These are phyloP conservation scores for Oligia fasciuncula DNA, from an alignment of 2,888 invertebrate genomes.

Conservation along the genomic window DNA sequence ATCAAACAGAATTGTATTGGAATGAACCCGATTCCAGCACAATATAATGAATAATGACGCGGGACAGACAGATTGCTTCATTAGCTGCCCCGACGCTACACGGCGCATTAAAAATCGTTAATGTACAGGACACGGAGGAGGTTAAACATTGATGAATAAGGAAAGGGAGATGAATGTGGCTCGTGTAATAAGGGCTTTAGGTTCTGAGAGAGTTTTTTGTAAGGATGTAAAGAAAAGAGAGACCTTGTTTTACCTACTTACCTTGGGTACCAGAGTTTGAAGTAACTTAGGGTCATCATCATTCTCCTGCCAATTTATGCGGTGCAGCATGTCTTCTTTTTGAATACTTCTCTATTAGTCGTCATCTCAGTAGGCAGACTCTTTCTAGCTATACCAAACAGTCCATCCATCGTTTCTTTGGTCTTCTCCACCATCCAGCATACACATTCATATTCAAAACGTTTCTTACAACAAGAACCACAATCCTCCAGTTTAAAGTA, in stretches of 20 bases:
- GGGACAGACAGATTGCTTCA: constrained; percentile 68
- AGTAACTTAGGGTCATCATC: not conserved
- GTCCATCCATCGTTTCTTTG: not conserved
- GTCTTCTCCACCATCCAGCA: not conserved
- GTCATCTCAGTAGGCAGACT: not conserved
- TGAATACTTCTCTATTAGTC: not conserved
- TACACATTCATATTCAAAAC: not conserved
- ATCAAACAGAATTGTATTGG: constrained; percentile 52
- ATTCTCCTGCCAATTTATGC: not conserved
- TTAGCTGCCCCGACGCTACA: constrained; percentile 60
- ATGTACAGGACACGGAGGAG: constrained; percentile 37
- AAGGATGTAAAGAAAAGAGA: not conserved
- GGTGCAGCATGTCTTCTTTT: not conserved
- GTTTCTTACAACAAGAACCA: not conserved
- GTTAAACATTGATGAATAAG: constrained; percentile 47
- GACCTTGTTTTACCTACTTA: not conserved
- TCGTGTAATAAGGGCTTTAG: constrained; percentile 18
- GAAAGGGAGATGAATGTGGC: constrained; percentile 33
- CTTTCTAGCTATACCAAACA: too few relatives aligned
- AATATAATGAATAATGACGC: constrained; percentile 67
- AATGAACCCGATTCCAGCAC: constrained; percentile 53
- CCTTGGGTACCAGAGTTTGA: not conserved
- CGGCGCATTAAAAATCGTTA: constrained; percentile 61
- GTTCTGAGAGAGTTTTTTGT: not conserved
- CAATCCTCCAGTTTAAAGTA: not conserved